These are phyloP conservation scores for Catalaphyllia jardinei DNA, from an alignment of 64 coral and sea anemone genomes.

Conservation along the genomic window DNA sequence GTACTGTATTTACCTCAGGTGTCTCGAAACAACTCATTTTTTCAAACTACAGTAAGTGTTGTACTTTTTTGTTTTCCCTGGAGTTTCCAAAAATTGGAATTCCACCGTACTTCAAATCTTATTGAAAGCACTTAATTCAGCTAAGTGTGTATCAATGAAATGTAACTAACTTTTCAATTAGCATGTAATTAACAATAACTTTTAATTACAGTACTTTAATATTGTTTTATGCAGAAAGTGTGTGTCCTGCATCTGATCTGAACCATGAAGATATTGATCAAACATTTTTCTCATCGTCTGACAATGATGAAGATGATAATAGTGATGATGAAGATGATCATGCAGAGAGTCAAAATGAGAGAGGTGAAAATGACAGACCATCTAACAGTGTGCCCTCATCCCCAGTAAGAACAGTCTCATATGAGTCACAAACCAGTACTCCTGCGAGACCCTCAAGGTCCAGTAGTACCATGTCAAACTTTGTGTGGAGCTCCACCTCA, in stretches of 20 bases:
- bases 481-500: conserved; percentile 72
- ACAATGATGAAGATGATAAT: neutral
- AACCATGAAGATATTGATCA: neutral
- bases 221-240: neutral
- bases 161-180: too few relatives aligned
- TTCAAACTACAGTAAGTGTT: too few relatives aligned
- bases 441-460: conserved; percentile 22
- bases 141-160: too few relatives aligned
- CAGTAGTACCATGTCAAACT: conserved; percentile 60
- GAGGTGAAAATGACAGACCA: neutral
- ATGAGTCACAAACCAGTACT: conserved; percentile 47
- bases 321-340: neutral
- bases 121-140: too few relatives aligned
- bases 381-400: neutral
- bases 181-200: too few relatives aligned
- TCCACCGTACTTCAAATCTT: too few relatives aligned
- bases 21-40: too few relatives aligned
- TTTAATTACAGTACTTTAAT: too few relatives aligned
- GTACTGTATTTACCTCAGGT: too few relatives aligned
- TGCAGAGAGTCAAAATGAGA: neutral
- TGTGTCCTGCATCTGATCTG: neutral
- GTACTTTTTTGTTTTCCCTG: too few relatives aligned
- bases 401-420: neutral
- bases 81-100: too few relatives aligned
- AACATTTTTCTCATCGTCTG: neutral